phyloP scores from a whole-genome alignment of 2,888 invertebrate species.

The Meteorus cinctellus region DNA sequence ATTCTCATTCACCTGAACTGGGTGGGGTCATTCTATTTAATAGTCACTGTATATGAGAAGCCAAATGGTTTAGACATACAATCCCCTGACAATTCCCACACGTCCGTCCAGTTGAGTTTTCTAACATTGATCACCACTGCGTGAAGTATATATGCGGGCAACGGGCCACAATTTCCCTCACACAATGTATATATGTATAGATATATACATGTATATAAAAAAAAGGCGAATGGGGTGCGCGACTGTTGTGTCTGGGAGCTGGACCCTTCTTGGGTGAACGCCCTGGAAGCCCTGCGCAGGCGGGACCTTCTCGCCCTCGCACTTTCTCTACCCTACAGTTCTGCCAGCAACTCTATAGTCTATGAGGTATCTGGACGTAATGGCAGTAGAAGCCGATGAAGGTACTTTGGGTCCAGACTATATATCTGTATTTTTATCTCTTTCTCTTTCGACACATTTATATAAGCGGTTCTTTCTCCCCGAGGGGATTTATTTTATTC shows the following conservation, averaged over 20 bases:
- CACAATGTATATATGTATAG: conserved; percentile 30
- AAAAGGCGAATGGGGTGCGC: conserved; percentile 54
- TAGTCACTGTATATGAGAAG: conserved; percentile 7
- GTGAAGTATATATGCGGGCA: conserved; percentile 38
- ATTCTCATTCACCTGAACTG: background rate
- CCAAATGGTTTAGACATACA: conserved; percentile 16
- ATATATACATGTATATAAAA: conserved; percentile 13
- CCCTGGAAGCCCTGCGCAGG: conserved; percentile 66
- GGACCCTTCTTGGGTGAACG: conserved; percentile 68
- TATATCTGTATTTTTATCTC: conserved; percentile 13
- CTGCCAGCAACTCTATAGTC: conserved; percentile 27
- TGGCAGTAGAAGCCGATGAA: conserved; percentile 14
- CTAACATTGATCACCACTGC: conserved; percentile 34
- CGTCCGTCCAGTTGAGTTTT: conserved; percentile 18
- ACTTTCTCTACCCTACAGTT: conserved; percentile 36
- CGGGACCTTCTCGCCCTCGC: conserved; percentile 52
- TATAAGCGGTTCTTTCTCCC: conserved; percentile 38
- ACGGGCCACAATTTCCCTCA: conserved; percentile 40
- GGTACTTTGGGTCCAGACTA: conserved; percentile 27
- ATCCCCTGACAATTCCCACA: conserved; percentile 43
- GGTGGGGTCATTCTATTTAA: background rate
- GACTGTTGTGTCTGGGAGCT: conserved; percentile 67
- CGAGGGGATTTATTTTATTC: conserved; percentile 60
- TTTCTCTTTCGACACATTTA: conserved; percentile 18
- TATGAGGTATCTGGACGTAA: conserved; percentile 30